phyloP scores from a whole-genome alignment of 2,888 invertebrate species.

The Acleris emargana region DNA sequence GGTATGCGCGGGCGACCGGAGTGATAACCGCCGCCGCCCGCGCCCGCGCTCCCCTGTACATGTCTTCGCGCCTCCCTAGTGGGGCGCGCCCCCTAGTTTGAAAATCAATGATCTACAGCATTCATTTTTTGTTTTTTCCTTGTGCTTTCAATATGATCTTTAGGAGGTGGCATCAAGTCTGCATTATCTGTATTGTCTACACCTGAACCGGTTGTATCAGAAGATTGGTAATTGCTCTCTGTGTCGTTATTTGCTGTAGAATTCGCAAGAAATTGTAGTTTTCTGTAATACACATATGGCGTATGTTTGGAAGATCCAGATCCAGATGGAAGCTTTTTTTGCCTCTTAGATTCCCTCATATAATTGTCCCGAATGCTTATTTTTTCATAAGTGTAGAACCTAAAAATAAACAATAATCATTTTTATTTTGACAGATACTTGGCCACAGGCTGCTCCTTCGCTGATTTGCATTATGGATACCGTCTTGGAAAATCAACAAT shows the following conservation, averaged over 20 bases:
- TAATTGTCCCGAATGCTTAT: too few relatives aligned
- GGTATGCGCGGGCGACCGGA: too few relatives aligned
- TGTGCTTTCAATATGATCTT: slow-evolving; percentile 30
- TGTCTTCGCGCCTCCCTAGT: too few relatives aligned
- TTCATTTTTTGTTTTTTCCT: slow-evolving; percentile 33
- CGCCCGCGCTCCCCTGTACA: too few relatives aligned
- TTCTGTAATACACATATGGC: slow-evolving; percentile 28
- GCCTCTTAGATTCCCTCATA: too few relatives aligned
- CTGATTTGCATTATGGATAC: slow-evolving; percentile 35
- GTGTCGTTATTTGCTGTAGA: slow-evolving; percentile 22
- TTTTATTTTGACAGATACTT: background rate
- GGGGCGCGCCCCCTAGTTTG: too few relatives aligned
- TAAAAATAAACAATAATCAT: too few relatives aligned
- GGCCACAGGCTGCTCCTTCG: slow-evolving; percentile 35
- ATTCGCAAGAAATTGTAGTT: slow-evolving; percentile 17
- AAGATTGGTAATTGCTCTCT: slow-evolving; percentile 31
- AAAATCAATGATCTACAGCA: slow-evolving; percentile 24
- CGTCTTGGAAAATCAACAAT: slow-evolving; percentile 37
- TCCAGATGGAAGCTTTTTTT: slow-evolving; percentile 1
- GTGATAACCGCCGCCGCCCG: too few relatives aligned
- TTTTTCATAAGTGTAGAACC: too few relatives aligned
- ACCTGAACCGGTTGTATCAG: slow-evolving; percentile 23
- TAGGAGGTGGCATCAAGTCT: slow-evolving; percentile 29
- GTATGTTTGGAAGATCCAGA: slow-evolving; percentile 23
- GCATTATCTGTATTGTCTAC: slow-evolving; percentile 28